A percentile compares a stretch with the other conserved stretches of the same genome.
phyloP scores from a whole-genome alignment of 2,797 vertebrate species.

The Gallinago stenura region DNA sequence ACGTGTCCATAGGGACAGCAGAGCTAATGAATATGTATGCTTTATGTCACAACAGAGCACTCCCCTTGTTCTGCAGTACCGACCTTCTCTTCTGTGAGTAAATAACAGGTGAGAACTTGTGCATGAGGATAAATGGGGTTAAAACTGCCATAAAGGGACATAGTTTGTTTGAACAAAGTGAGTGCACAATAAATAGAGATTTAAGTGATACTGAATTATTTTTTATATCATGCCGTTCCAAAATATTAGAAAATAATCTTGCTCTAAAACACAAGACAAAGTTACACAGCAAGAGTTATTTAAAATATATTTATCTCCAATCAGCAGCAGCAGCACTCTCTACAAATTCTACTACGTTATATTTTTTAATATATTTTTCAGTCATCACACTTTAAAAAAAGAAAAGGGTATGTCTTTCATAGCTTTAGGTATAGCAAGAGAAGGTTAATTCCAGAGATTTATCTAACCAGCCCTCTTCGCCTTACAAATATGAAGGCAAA shows the following conservation, averaged over 20 bases:
- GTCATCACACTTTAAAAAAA: background rate
- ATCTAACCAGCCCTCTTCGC: slow-evolving; percentile 2
- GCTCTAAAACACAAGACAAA: background rate
- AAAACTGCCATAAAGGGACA: slow-evolving; percentile 67
- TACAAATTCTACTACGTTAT: background rate
- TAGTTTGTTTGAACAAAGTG: slow-evolving; percentile 35
- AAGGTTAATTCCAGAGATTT: slow-evolving; percentile 54
- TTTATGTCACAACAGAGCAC: slow-evolving; percentile 76
- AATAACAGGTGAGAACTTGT: slow-evolving; percentile 80
- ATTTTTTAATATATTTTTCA: background rate
- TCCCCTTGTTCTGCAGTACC: slow-evolving; percentile 74
- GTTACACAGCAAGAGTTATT: background rate
- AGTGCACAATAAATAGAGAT: slow-evolving; percentile 21
- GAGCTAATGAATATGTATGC: slow-evolving; percentile 81
- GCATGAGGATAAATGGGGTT: slow-evolving; percentile 77
- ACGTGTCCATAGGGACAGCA: slow-evolving; percentile 68
- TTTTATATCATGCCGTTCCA: background rate
- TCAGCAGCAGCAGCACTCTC: background rate
- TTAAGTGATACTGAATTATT: slow-evolving; percentile 18
- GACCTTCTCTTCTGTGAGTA: slow-evolving; percentile 77
- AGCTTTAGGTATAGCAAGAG: background rate
- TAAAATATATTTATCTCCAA: slow-evolving; percentile 15
- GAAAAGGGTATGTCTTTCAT: background rate
- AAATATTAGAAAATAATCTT: slow-evolving; percentile 29
- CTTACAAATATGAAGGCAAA: slow-evolving; percentile 53